Evolutionary conservation across 2,797 vertebrate genomes (phyloP).

Genomic region (Distichodus sexfasciatus): DNA sequence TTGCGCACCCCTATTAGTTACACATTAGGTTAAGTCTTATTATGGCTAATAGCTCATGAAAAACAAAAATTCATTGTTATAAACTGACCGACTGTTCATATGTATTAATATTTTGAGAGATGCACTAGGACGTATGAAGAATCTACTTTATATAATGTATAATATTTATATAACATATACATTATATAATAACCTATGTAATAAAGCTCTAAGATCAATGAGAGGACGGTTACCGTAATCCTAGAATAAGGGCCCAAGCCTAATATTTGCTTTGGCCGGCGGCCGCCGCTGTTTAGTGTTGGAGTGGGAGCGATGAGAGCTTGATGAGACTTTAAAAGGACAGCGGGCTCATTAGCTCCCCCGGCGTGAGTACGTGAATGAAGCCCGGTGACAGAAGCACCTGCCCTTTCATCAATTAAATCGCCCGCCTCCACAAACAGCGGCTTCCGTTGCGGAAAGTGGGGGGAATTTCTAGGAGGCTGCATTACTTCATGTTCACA

Average conservation of each 20-base stretch:
- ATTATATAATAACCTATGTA: too few species aligned
- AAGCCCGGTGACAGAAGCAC: constrained; percentile 26
- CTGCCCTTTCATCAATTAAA: constrained; percentile 42
- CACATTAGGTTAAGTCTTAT: too few species aligned
- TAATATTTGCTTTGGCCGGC: constrained; percentile 25
- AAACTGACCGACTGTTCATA: too few species aligned
- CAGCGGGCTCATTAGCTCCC: constrained; percentile 42
- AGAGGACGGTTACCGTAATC: background rate
- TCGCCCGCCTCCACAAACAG: background rate
- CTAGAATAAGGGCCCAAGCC: background rate
- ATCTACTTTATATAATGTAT: too few species aligned
- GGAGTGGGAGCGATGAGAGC: constrained; percentile 21
- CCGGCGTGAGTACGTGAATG: constrained; percentile 25
- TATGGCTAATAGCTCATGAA: too few species aligned
- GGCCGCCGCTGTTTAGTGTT: constrained; percentile 13
- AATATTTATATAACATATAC: too few species aligned
- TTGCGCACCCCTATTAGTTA: too few species aligned
- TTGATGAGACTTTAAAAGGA: constrained; percentile 45
- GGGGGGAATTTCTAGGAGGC: background rate
- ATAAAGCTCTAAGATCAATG: constrained; percentile 28
- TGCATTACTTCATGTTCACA: too few species aligned
- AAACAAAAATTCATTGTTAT: too few species aligned
- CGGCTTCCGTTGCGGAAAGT: too few species aligned
- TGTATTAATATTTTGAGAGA: too few species aligned
- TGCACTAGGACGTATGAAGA: too few species aligned